Evolutionary conservation across 2,888 invertebrate species (phyloP), one percentile per base, ranked within the genome.

Genomic region (Polydrusus tereticollis): DNA sequence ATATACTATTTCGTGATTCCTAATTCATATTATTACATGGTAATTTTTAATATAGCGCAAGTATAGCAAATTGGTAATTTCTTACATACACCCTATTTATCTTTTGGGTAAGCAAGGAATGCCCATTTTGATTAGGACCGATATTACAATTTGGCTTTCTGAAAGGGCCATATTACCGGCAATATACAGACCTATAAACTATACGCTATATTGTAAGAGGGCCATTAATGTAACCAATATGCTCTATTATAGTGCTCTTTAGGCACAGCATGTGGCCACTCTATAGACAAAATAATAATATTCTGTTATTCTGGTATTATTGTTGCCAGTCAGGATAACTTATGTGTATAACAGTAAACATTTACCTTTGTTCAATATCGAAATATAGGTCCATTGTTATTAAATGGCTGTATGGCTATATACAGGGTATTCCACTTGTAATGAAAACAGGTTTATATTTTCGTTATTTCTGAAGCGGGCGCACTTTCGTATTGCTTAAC

Each of bases 201-300:
- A 69, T 63, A 57, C 45, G 69, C 69, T 45, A 55, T 57, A 69
- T 64, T 69, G 58, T 58, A 57, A 45, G 26, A 47, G 21, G 57
- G 63, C 63, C 47, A 69, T 69, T 69, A 69, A 64, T 63, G 43
- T 55, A 26, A 45, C 63, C 63, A 58, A 69, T 69, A 63, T 20
- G 57, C 55, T 63, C 63, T 47, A 69, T 69, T 69, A 69, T 63
- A 57, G n/a, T 63, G 63, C 69, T 63, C 69, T 69, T 69, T 69
- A 69, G 63, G 47, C 63, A 45, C 58, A 63, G 64, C 63, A 63
- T 69, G 52, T 29, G 64, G 26, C 26, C 36, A 43, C 69, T 52
- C 3, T 29, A 41, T 66, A 63, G 57, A 59, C 67, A 38, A 67
- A 69, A 69, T 69, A 69, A 69, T 69, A 57, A 55, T 63, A 63